Percentiles rank a stretch among this genome's conserved stretches.
Conservation (phyloP, 2,888 invertebrate species). For the Pristionchus fissidentatus region DNA sequence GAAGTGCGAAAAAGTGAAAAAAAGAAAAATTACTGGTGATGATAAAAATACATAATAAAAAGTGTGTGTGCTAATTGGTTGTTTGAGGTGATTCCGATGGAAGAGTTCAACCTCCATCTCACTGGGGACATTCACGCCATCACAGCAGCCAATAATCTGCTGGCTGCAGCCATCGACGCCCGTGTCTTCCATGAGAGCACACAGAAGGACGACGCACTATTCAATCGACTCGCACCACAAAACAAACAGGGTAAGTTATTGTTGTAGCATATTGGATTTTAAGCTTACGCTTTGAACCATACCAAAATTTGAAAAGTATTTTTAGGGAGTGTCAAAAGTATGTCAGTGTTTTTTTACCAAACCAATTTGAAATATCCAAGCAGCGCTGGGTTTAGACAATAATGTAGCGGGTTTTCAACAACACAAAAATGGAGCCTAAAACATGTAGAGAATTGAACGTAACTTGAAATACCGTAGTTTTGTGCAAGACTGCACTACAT, state of each 20-base stretch:
- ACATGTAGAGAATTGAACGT: too few species aligned
- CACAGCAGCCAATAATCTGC: conserved; percentile 96
- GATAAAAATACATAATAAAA: neutral
- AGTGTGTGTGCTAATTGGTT: neutral
- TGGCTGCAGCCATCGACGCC: conserved; percentile 96
- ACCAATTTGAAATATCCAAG: too few species aligned
- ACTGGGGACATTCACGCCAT: conserved; percentile 97
- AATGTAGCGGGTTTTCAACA: too few species aligned
- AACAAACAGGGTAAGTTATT: conserved; percentile 82
- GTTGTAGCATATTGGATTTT: neutral
- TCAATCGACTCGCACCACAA: conserved; percentile 88
- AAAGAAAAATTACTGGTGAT: neutral
- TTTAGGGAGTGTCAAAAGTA: too few species aligned
- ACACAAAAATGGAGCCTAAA: too few species aligned
- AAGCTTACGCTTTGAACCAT: neutral
- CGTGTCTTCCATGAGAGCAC: conserved; percentile 97
- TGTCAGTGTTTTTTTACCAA: too few species aligned
- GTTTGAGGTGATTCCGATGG: conserved; percentile 93
- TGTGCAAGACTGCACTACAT: too few species aligned
- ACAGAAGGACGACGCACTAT: conserved; percentile 86
- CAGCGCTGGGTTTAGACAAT: too few species aligned
- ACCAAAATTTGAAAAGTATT: neutral
- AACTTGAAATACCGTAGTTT: too few species aligned
- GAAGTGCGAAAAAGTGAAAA: too few species aligned
- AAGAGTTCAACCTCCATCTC: conserved; percentile 97